These are phyloP conservation scores for Tipula helvola DNA, from an alignment of 2,888 invertebrate species.

Conservation along the genomic window DNA sequence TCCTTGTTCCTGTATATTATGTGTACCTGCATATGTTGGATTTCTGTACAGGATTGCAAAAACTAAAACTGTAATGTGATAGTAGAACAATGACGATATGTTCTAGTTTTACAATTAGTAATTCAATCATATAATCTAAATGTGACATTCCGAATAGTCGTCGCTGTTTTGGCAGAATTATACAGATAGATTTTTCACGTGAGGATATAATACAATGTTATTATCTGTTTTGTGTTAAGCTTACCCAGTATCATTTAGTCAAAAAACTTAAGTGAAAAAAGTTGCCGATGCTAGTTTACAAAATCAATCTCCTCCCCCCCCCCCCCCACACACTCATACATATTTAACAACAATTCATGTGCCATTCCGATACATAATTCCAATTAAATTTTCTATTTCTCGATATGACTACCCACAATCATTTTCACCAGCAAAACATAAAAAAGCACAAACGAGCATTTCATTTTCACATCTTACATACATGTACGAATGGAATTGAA, in stretches of 20 bases:
- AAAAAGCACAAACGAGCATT: neutral
- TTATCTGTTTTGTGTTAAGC: too few relatives aligned
- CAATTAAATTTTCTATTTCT: neutral
- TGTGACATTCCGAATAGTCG: too few relatives aligned
- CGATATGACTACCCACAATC: neutral
- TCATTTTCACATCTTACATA: neutral
- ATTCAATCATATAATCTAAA: neutral
- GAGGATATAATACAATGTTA: too few relatives aligned
- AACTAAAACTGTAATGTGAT: neutral
- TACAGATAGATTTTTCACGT: too few relatives aligned
- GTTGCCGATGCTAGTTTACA: too few relatives aligned
- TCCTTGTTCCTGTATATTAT: neutral
- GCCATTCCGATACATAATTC: neutral
- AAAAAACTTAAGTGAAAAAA: too few relatives aligned
- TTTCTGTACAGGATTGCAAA: neutral
- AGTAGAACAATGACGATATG: neutral
- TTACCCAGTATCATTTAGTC: too few relatives aligned
- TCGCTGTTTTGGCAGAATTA: too few relatives aligned
- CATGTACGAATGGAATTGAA: neutral
- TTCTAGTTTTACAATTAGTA: neutral
- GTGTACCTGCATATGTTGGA: neutral
- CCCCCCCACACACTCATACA: too few relatives aligned
- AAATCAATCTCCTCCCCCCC: too few relatives aligned
- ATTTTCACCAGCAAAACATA: neutral
- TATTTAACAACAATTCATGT: too few relatives aligned